Conservation (phyloP, 2,797 vertebrate genomes). For the Eulemur rubriventer region DNA sequence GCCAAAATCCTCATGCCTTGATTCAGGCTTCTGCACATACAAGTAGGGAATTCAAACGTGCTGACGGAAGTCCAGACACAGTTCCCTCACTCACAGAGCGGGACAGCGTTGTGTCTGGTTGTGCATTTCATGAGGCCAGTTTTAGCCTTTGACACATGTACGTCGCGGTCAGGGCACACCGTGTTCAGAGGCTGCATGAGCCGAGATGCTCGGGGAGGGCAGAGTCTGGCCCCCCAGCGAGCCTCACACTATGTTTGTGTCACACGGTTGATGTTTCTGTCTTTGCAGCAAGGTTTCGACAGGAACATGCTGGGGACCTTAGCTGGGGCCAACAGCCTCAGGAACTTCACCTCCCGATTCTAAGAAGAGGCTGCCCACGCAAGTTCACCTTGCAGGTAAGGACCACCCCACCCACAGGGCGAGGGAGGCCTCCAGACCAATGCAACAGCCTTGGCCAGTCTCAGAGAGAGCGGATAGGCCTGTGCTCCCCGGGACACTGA, state of each 20-base stretch:
- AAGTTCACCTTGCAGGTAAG: slow-evolving; percentile 82
- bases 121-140: background rate
- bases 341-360: slow-evolving; percentile 87
- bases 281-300: slow-evolving; percentile 87
- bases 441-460: background rate
- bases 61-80: background rate
- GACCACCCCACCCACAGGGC: rapidly evolving
- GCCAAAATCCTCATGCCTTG: background rate
- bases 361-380: slow-evolving; percentile 67
- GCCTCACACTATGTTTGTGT: background rate
- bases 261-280: background rate
- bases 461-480: background rate
- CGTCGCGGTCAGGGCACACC: background rate
- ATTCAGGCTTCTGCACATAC: background rate
- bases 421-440: background rate
- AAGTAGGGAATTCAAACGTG: background rate
- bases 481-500: background rate
- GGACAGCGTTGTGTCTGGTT: rapidly evolving
- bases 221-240: rapidly evolving
- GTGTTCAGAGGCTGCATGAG: background rate
- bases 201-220: no score
- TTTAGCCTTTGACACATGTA: background rate
- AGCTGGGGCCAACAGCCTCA: slow-evolving; percentile 82
- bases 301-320: slow-evolving; percentile 87
- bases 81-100: background rate